These are phyloP conservation scores for Salpingus planirostris DNA, from an alignment of 2,888 invertebrate genomes.

Conservation along the genomic window DNA sequence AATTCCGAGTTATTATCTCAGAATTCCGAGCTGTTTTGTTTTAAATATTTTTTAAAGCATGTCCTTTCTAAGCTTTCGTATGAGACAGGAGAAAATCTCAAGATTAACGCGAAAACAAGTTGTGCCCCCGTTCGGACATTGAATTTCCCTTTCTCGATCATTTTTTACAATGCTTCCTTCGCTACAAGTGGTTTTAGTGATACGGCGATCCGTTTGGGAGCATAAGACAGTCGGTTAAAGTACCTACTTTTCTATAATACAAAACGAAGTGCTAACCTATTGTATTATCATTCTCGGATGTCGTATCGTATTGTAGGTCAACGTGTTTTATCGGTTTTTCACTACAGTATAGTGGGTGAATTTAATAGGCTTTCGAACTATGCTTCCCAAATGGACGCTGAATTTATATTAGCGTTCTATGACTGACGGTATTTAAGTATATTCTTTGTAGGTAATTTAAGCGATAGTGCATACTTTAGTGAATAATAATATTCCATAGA, in stretches of 20 bases:
- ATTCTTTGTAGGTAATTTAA: slow-evolving; percentile 12
- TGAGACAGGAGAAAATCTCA: slow-evolving; percentile 14
- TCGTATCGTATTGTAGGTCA: no score
- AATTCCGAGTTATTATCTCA: no score
- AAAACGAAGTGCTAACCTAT: no score
- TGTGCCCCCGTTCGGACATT: slow-evolving; percentile 17
- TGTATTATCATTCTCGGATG: no score
- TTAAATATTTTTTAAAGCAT: no score
- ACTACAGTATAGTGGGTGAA: no score
- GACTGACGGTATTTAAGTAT: slow-evolving; percentile 14
- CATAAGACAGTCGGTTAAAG: slow-evolving; percentile 5
- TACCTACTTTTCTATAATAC: slow-evolving; percentile 4
- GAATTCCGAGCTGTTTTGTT: no score
- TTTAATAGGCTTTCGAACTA: slow-evolving; percentile 7
- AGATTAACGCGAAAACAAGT: slow-evolving; percentile 15
- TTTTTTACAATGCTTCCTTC: slow-evolving; percentile 29
- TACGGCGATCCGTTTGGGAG: slow-evolving; percentile 11
- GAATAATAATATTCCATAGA: slow-evolving; percentile 4
- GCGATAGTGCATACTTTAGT: slow-evolving; percentile 11
- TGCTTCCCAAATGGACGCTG: slow-evolving; percentile 10
- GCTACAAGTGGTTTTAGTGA: slow-evolving; percentile 25
- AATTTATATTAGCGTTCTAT: slow-evolving; percentile 12
- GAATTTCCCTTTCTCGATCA: slow-evolving; percentile 22
- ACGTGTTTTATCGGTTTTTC: slow-evolving; percentile 5
- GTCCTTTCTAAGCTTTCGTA: no score